A percentile compares a stretch with the other conserved stretches of the same genome.
These are phyloP conservation scores for Pseudomyrmex pallidus DNA, from an alignment of 1,140 invertebrate genomes.

Conservation along the genomic window DNA sequence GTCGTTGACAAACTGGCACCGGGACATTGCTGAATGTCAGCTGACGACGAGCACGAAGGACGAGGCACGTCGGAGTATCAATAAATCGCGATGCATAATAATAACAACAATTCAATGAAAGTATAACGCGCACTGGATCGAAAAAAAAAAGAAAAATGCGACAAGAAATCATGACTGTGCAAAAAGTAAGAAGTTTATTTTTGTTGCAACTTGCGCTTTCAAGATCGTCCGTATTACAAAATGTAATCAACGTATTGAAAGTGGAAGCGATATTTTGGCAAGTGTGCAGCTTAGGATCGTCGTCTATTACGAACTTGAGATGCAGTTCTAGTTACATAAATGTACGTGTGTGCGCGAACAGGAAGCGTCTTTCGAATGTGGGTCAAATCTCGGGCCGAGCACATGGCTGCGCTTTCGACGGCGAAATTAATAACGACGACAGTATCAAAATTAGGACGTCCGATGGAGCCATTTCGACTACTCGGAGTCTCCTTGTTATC, in stretches of 20 bases:
- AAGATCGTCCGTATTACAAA: no score
- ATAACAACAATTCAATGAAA: neutral
- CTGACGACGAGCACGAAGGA: slow-evolving; percentile 60
- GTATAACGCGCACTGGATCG: no score
- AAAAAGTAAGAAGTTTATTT: no score
- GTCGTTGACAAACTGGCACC: slow-evolving; percentile 43
- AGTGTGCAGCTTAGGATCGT: no score
- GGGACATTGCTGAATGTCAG: slow-evolving; percentile 54
- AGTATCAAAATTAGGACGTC: neutral
- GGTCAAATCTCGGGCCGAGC: neutral
- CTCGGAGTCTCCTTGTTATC: no score
- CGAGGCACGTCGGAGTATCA: neutral
- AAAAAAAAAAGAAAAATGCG: neutral
- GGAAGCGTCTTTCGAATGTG: neutral
- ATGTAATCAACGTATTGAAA: no score
- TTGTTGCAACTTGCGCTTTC: no score
- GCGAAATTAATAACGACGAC: slow-evolving; percentile 4
- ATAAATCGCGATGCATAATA: slow-evolving; percentile 13
- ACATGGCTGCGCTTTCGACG: neutral
- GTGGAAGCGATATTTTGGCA: neutral
- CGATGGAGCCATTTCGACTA: no score
- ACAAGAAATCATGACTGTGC: neutral
- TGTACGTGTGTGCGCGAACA: neutral
- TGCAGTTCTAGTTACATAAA: no score
- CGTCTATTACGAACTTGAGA: no score